Evolutionary conservation across 2,113 vertebrate genomes (phyloP).

Genomic region (Bucco capensis): DNA sequence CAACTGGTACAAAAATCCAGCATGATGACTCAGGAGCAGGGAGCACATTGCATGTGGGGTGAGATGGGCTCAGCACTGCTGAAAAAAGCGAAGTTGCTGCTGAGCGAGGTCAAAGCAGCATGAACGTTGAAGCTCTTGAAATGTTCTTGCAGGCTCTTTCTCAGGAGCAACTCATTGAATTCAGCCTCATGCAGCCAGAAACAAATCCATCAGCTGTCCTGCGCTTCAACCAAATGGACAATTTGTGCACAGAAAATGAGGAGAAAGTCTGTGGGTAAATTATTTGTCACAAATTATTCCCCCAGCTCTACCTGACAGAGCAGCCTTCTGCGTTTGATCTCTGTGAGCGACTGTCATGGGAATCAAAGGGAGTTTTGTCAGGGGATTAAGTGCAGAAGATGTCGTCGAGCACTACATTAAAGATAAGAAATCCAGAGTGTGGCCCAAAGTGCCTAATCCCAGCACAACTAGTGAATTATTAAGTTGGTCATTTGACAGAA

Average conservation of each 20-base stretch:
- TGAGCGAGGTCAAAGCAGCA: not conserved
- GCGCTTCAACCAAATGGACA: not conserved
- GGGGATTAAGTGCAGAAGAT: conserved; percentile 67
- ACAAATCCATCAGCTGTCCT: not conserved
- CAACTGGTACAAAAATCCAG: not conserved
- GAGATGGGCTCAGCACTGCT: not conserved
- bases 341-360: conserved; percentile 32
- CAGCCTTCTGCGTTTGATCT: conserved; percentile 60
- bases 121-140: not conserved
- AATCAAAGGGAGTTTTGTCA: conserved; percentile 70
- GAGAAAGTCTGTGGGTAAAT: conserved; percentile 50
- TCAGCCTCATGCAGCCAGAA: not conserved
- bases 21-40: not conserved
- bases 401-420: conserved; percentile 59
- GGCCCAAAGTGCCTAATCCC: conserved; percentile 67
- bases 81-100: not conserved
- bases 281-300: conserved; percentile 62
- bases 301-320: conserved; percentile 63
- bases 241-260: conserved; percentile 33
- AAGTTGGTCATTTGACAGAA: conserved; percentile 67
- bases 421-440: conserved; percentile 69
- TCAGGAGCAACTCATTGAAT: not conserved
- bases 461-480: conserved; percentile 66
- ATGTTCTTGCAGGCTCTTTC: not conserved
- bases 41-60: not conserved